These are phyloP conservation scores for Eupithecia exiguata DNA, from an alignment of 2,888 invertebrate species.

Conservation along the genomic window DNA sequence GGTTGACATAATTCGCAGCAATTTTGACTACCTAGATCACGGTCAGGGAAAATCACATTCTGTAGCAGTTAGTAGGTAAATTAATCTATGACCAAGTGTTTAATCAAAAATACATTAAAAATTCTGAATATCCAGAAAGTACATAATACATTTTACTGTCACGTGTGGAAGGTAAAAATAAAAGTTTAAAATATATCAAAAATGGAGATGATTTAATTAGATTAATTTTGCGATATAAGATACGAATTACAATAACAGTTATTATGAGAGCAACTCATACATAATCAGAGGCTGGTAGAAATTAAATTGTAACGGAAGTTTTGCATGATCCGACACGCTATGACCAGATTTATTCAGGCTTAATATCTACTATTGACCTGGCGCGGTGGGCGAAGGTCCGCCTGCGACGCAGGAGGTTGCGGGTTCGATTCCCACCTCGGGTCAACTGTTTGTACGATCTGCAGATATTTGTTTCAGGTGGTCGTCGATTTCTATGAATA, in stretches of 20 bases:
- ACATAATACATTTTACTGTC: not conserved
- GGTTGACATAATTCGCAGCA: not conserved
- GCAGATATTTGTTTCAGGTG: too few relatives aligned
- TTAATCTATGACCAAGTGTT: not conserved
- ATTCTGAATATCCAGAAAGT: not conserved
- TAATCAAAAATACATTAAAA: not conserved
- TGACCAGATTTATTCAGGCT: not conserved
- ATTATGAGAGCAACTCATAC: not conserved
- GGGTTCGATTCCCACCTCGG: too few relatives aligned
- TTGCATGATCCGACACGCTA: not conserved
- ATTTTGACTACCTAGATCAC: not conserved
- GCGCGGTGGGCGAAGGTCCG: too few relatives aligned
- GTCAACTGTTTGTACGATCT: too few relatives aligned
- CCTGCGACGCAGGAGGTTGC: too few relatives aligned
- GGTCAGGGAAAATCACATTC: not conserved
- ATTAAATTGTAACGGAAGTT: not conserved
- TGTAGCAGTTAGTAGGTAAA: not conserved
- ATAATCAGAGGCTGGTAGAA: not conserved
- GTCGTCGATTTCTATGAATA: too few relatives aligned
- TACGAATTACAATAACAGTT: not conserved
- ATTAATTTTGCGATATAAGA: too few relatives aligned
- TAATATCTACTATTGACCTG: not conserved
- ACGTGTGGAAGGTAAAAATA: not conserved
- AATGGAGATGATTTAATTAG: not conserved
- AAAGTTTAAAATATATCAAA: not conserved